Percentiles rank a stretch among this genome's conserved stretches.
These are phyloP conservation scores for Plodia interpunctella DNA, from an alignment of 1,140 invertebrate genomes.

Conservation along the genomic window DNA sequence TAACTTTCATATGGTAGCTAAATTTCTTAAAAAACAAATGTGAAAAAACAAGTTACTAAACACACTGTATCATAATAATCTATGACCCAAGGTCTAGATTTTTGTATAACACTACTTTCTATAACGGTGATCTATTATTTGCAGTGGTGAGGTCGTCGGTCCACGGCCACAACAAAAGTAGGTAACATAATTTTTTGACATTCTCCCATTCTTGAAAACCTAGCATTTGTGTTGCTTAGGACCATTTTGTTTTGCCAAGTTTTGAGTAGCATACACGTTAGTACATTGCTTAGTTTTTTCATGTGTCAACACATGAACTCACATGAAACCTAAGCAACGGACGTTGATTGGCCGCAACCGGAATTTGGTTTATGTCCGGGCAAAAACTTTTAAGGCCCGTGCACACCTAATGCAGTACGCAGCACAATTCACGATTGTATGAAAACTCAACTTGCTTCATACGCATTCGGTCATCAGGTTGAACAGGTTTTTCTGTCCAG, in stretches of 20 bases:
- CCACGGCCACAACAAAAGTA: conserved; percentile 12
- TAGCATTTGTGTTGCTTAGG: neutral
- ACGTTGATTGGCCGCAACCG: no score
- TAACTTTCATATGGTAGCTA: neutral
- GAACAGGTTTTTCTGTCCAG: no score
- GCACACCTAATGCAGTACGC: no score
- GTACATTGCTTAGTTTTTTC: neutral
- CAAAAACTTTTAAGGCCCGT: no score
- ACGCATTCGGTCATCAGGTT: no score
- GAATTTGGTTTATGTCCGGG: no score
- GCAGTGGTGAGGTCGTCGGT: conserved; percentile 7
- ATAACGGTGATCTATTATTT: conserved; percentile 9
- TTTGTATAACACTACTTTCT: neutral
- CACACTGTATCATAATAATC: neutral
- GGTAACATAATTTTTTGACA: conserved; percentile 8
- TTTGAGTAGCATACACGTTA: no score
- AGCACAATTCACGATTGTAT: no score
- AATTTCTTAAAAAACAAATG: no score
- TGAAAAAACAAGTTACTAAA: no score
- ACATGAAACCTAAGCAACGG: no score
- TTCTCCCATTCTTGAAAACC: neutral
- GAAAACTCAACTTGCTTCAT: no score
- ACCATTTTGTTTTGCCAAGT: neutral
- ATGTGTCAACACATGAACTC: neutral
- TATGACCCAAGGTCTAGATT: neutral